These are phyloP conservation scores for Puffinus mauretanicus DNA, from an alignment of 2,113 vertebrate genomes.

Conservation along the genomic window DNA sequence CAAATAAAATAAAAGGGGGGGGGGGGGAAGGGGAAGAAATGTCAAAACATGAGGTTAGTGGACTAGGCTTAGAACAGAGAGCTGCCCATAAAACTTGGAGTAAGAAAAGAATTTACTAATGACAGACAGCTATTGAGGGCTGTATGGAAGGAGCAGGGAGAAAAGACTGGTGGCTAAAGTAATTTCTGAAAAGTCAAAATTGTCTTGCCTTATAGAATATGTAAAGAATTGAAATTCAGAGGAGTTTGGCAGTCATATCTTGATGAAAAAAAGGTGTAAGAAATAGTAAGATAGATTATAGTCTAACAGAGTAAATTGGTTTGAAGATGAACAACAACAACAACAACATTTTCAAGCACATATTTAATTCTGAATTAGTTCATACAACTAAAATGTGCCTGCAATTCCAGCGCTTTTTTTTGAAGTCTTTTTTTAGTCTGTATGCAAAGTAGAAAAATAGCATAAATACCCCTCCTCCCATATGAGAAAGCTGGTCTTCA, in stretches of 20 bases:
- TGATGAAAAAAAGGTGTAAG: background rate
- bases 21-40: accelerated
- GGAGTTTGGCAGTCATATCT: background rate
- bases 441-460: background rate
- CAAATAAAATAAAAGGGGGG: background rate
- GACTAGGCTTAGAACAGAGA: background rate
- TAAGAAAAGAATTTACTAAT: background rate
- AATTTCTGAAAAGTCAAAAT: background rate
- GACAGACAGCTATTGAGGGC: background rate
- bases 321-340: background rate
- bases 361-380: background rate
- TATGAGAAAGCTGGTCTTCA: background rate
- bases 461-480: background rate
- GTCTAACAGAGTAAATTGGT: background rate
- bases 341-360: background rate
- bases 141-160: background rate
- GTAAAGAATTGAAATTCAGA: background rate
- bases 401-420: background rate
- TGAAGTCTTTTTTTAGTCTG: background rate
- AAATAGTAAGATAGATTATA: background rate
- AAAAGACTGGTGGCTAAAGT: background rate
- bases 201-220: background rate
- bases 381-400: background rate
- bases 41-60: background rate
- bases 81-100: background rate